Percentiles rank a stretch among this genome's conserved stretches.
These are phyloP conservation scores for Macrostomum lignano DNA, from an alignment of 1,140 invertebrate genomes.

Conservation along the genomic window DNA sequence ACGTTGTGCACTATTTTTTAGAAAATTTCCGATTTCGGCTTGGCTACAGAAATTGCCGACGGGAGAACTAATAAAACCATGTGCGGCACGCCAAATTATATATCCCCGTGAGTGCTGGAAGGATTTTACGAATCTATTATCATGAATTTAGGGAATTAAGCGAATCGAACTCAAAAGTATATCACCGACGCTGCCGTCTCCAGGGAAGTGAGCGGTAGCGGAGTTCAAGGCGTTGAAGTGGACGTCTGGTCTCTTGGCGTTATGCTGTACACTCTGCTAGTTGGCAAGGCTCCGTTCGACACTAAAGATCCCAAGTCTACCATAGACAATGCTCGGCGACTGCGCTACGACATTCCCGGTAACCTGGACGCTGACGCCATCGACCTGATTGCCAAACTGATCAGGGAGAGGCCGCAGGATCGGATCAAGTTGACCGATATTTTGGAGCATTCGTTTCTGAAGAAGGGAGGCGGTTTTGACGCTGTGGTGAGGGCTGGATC, in stretches of 20 bases:
- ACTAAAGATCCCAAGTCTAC: slow-evolving; percentile 51
- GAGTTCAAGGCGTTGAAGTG: slow-evolving; percentile 61
- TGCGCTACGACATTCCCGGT: slow-evolving; percentile 43
- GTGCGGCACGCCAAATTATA: slow-evolving; percentile 94
- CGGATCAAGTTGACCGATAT: slow-evolving; percentile 39
- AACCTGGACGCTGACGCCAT: slow-evolving; percentile 49
- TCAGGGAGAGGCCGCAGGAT: slow-evolving; percentile 58
- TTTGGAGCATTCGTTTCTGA: slow-evolving; percentile 48
- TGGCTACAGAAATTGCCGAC: slow-evolving; percentile 61
- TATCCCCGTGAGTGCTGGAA: slow-evolving; percentile 42
- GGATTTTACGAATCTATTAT: not conserved
- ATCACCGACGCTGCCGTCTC: slow-evolving; percentile 6
- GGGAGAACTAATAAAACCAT: slow-evolving; percentile 72
- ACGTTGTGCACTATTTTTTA: slow-evolving; percentile 10
- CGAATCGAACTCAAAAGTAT: not conserved
- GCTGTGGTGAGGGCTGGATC: no score
- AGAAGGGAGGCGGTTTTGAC: no score
- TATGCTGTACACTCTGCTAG: slow-evolving; percentile 70
- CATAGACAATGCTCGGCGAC: slow-evolving; percentile 52
- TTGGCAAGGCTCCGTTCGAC: slow-evolving; percentile 69
- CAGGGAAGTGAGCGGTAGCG: slow-evolving; percentile 46
- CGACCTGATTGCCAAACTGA: slow-evolving; percentile 49
- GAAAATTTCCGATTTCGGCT: slow-evolving; percentile 88
- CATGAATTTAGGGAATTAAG: slow-evolving; percentile 1
- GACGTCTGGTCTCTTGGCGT: slow-evolving; percentile 89